Evolutionary conservation across 2,797 vertebrate genomes (phyloP), one percentile per base, ranked within the genome.

Genomic region (Scolopax rusticola): DNA sequence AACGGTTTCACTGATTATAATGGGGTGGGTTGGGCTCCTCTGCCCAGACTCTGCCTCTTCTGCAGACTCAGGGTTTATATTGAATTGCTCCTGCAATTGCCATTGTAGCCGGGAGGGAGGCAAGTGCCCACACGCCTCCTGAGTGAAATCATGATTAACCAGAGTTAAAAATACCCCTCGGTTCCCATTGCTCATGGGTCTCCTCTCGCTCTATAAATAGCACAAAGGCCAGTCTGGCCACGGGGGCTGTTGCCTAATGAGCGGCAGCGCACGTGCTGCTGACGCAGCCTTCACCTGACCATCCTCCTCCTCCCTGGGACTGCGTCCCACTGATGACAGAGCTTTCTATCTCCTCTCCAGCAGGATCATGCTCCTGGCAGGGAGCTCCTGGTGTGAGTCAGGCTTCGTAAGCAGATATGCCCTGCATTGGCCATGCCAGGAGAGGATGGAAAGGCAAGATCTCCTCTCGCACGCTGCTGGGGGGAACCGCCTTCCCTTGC

Each of bases 41-140:
- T 13, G 69, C 69, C 53, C 57, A 5, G 41, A 3, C 24, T 73
- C 77, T 65, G 45, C 50, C 80, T 21, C 56, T 70, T 64, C 12
- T 0, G 21, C 64, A 28, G 9, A 21, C 33, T 15, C 0, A 0
- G 45, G 43, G 27, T 47, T 45, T 8, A 2, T 8, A 2, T 0
- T 0, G 15, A 33, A 24, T 15, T 7, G 41, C 32, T 50, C 23
- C 6, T 2, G 54, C 33, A 1, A 2, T 2, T 19, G 59, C 68
- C 3, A 1, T 4, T 13, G 43, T 40, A 32, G 33, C 59, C 4
- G 40, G 59, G 53, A 87, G 43, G 56, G 4, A 8, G 57, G 30
- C 71, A 68, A 30, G 28, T 41, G n/a, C 57, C 60, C 2, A 1
- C 20, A 15, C 2, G 9, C 20, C 28, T 79, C 30, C 20, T 0